phyloP scores from a whole-genome alignment of 2,113 vertebrate species.

The Mystacornis crossleyi region DNA sequence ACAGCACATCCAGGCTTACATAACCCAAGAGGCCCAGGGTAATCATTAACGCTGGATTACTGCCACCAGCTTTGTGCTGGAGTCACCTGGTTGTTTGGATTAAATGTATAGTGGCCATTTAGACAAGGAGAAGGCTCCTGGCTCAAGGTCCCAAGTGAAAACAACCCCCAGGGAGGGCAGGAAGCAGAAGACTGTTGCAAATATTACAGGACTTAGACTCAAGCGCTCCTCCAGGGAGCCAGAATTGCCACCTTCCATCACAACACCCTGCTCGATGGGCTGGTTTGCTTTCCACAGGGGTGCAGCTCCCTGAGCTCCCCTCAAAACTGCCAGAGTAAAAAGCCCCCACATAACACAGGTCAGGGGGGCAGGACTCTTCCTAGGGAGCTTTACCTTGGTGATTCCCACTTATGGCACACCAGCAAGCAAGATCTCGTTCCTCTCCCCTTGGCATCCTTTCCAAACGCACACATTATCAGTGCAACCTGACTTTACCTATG shows the following conservation, averaged over 20 bases:
- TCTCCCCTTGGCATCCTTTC: not conserved
- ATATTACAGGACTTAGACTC: not conserved
- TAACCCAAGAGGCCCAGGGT: slow-evolving; percentile 41
- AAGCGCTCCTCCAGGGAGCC: not conserved
- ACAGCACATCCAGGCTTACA: slow-evolving; percentile 56
- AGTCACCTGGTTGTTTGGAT: slow-evolving; percentile 68
- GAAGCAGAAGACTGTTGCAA: not conserved
- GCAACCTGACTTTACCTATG: not conserved
- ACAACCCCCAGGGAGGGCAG: not conserved
- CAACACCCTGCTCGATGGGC: not conserved
- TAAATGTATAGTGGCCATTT: slow-evolving; percentile 41
- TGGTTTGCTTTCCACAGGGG: not conserved
- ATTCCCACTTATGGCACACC: not conserved
- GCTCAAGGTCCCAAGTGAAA: not conserved
- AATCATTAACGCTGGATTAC: slow-evolving; percentile 65
- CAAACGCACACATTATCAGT: not conserved
- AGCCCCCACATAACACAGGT: not conserved
- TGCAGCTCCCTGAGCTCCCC: not conserved
- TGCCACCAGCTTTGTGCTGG: slow-evolving; percentile 40
- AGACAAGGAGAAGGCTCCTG: not conserved
- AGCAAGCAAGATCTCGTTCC: not conserved
- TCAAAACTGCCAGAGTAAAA: not conserved
- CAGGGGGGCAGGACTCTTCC: not conserved
- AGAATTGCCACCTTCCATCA: not conserved
- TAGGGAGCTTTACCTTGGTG: not conserved